A percentile compares a stretch with the other conserved stretches of the same genome.
These are phyloP conservation scores for Luffia ferchaultella DNA, from an alignment of 2,888 invertebrate genomes.

Conservation along the genomic window DNA sequence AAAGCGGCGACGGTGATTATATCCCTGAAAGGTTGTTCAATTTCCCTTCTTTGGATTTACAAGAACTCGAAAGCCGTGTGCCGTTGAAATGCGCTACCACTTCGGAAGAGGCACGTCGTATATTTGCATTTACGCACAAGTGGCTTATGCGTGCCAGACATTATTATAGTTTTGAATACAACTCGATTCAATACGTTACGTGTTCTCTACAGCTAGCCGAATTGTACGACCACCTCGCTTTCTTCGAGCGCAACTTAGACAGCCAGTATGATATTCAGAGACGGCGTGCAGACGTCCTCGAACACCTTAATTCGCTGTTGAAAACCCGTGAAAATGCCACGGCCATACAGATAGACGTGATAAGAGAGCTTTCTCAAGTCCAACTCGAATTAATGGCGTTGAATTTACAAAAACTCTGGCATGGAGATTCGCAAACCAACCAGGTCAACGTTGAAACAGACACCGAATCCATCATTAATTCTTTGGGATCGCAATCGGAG, in stretches of 20 bases:
- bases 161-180: conserved; percentile 66
- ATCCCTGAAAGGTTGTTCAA: conserved; percentile 29
- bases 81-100: conserved; percentile 31
- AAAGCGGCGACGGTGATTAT: conserved; percentile 37
- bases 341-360: conserved; percentile 65
- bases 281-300: conserved; percentile 65
- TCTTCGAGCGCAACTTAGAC: conserved; percentile 76
- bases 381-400: conserved; percentile 70
- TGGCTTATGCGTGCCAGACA: conserved; percentile 68
- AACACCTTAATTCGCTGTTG: conserved; percentile 61
- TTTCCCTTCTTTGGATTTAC: conserved; percentile 42
- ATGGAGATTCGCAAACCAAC: conserved; percentile 51
- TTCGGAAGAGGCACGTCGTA: conserved; percentile 53
- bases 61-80: conserved; percentile 38
- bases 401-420: conserved; percentile 66
- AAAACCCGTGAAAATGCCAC: conserved; percentile 53
- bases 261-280: conserved; percentile 66
- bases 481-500: conserved; percentile 41
- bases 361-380: conserved; percentile 67
- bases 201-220: conserved; percentile 69
- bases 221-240: conserved; percentile 72
- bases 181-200: conserved; percentile 66
- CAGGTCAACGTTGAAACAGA: conserved; percentile 40
- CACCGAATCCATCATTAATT: conserved; percentile 47
- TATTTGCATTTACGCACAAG: conserved; percentile 64